Evolutionary conservation across 2,888 invertebrate species (phyloP).

Genomic region (Campopleginae sp.): DNA sequence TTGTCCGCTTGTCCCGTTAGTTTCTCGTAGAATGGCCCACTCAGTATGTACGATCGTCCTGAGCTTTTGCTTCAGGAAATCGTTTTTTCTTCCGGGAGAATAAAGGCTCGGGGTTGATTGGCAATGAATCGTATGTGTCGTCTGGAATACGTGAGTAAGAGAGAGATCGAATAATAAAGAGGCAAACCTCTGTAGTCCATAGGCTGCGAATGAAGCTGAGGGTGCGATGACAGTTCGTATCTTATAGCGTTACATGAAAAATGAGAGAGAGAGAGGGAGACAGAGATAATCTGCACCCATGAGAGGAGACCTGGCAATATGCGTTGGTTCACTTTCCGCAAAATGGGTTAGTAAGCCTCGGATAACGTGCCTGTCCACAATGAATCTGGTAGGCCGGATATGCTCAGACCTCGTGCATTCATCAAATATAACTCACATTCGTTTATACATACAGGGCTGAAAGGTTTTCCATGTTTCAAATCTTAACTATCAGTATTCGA

Average conservation of each 20-base stretch:
- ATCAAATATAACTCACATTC: conserved; percentile 17
- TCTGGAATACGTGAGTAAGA: conserved; percentile 8
- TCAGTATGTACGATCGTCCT: conserved; percentile 36
- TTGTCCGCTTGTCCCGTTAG: not conserved
- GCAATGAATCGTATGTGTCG: conserved; percentile 47
- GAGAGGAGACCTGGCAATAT: conserved; percentile 4
- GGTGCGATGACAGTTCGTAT: conserved; percentile 29
- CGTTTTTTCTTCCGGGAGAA: conserved; percentile 17
- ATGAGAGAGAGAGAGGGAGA: not conserved
- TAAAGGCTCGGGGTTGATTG: conserved; percentile 40
- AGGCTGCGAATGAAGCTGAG: conserved; percentile 11
- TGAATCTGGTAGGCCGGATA: conserved; percentile 40
- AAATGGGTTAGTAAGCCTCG: conserved; percentile 70
- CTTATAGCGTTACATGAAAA: conserved; percentile 29
- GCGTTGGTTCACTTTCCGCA: conserved; percentile 65
- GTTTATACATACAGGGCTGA: not conserved
- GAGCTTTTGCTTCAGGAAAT: conserved; percentile 45
- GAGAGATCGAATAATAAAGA: conserved; percentile 5
- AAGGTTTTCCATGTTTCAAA: not conserved
- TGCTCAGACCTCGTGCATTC: conserved; percentile 52
- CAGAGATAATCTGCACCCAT: not conserved
- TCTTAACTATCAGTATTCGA: not conserved
- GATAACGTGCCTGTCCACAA: conserved; percentile 62
- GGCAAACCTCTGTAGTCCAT: not conserved
- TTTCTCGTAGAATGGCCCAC: conserved; percentile 50